Conservation (phyloP, 2,113 vertebrate species). For the Typhlomys cinereus region DNA sequence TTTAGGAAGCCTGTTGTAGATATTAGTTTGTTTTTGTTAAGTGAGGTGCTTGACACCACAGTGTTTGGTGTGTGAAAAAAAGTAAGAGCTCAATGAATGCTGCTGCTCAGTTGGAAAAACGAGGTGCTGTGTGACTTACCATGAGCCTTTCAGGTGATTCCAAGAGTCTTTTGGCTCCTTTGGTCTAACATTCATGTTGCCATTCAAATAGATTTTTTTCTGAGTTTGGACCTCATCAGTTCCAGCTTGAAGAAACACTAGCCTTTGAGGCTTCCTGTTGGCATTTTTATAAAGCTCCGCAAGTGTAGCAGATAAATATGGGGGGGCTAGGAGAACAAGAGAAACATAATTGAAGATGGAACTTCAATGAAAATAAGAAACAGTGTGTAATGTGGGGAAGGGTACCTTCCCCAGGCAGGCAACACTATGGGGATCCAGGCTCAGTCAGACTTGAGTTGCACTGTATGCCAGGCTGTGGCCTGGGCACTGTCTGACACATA, state of each 20-base stretch:
- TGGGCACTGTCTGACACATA: neutral
- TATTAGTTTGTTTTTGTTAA: neutral
- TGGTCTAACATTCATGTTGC: conserved; percentile 79
- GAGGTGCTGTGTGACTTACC: conserved; percentile 76
- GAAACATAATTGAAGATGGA: neutral
- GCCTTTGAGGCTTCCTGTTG: neutral
- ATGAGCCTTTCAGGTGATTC: conserved; percentile 78
- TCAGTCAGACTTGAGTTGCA: neutral
- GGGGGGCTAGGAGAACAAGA: conserved; percentile 61
- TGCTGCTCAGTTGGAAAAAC: neutral
- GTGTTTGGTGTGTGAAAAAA: neutral
- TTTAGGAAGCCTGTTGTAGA: neutral
- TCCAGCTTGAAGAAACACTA: conserved; percentile 40
- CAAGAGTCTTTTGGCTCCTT: conserved; percentile 76
- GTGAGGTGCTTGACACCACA: neutral
- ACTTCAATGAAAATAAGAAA: conserved; percentile 26
- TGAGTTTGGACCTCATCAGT: conserved; percentile 46
- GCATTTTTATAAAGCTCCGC: conserved; percentile 46
- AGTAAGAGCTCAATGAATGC: neutral
- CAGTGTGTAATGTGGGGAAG: too few species aligned
- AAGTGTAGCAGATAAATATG: conserved; percentile 41
- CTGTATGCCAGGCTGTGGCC: neutral
- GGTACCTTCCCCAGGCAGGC: neutral
- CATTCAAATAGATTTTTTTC: conserved; percentile 81
- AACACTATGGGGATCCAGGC: neutral